Base-by-base conservation (phyloP, 2,797 vertebrate genomes). In the Gymnodraco acuticeps region DNA sequence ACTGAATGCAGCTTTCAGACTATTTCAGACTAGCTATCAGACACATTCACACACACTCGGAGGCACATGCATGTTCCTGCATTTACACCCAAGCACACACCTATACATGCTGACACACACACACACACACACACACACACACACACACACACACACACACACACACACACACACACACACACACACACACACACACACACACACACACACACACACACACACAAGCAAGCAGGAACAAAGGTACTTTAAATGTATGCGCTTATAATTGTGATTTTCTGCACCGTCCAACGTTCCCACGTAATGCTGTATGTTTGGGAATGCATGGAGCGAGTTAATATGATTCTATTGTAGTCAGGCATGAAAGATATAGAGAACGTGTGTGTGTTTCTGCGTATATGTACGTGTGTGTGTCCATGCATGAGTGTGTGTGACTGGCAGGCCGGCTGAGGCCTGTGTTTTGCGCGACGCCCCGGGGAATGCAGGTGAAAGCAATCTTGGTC, bases 401-500 rank as follows among this genome's bases (percentile, higher is more conserved):
- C 70, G 54, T 70, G 63, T 61, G 84, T 90, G 87, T 83, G 87
- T 83, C 78, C 80, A 85, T 87, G 89, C 85, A 79, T 88, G 83
- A 78, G 89, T 76, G 83, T 85, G 83, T 86, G 86, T 88, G 85
- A 91, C 73, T 90, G 85, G 87, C 90, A 90, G 90, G 87, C 89
- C 73, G 88, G 86, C 88, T 88, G 88, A 93, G 89, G 89, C 89
- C 92, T 92, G 91, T 94, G 92, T 93, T 93, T 90, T 90, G 80
- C 66, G 75, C 72, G 81, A 93, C 76, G 91, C 93, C 92, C 90
- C 85, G 54, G 93, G 92, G 90, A 89, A 89, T 87, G 91, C 94
- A 95, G 95, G 94, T 95, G 92, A 95, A 95, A 94, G 91, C 92
- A 94, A 93, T 95, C 92, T 92, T 88, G 90, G 90, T 90, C 93